Conservation (phyloP, 2,888 invertebrate genomes). For the Dioctria rufipes region DNA sequence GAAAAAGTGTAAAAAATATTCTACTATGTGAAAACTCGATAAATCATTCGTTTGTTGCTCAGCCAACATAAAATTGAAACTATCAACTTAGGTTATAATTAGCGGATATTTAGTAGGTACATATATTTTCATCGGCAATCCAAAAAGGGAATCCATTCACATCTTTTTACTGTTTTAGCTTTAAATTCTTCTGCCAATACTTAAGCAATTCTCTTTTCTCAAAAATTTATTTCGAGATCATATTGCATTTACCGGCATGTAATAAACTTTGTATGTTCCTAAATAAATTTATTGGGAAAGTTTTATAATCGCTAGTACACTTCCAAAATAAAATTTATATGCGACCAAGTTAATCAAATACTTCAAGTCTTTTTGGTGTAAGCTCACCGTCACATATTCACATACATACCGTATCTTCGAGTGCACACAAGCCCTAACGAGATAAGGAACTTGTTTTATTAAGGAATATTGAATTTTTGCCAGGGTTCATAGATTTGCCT, state of each 20-base stretch:
- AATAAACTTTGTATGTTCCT: background rate
- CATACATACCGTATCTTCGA: background rate
- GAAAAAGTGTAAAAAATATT: no score
- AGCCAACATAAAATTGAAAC: no score
- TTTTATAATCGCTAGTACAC: background rate
- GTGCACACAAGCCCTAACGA: background rate
- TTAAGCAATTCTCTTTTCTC: no score
- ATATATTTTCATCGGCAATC: no score
- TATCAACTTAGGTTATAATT: no score
- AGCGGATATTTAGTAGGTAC: no score
- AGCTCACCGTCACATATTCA: background rate
- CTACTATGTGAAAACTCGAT: no score
- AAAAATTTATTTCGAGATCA: no score
- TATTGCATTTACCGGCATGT: background rate
- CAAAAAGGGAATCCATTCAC: no score
- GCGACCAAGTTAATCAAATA: background rate
- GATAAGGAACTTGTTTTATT: slow-evolving; percentile 31
- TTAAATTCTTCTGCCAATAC: no score
- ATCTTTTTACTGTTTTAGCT: no score
- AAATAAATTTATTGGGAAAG: background rate
- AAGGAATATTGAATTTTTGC: slow-evolving; percentile 22
- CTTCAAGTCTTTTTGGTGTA: background rate
- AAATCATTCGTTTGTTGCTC: no score
- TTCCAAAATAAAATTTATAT: slow-evolving; percentile 5
- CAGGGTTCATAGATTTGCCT: background rate